These are phyloP conservation scores for Leptodactylus fallax DNA, from an alignment of 2,797 vertebrate species.

Conservation along the genomic window DNA sequence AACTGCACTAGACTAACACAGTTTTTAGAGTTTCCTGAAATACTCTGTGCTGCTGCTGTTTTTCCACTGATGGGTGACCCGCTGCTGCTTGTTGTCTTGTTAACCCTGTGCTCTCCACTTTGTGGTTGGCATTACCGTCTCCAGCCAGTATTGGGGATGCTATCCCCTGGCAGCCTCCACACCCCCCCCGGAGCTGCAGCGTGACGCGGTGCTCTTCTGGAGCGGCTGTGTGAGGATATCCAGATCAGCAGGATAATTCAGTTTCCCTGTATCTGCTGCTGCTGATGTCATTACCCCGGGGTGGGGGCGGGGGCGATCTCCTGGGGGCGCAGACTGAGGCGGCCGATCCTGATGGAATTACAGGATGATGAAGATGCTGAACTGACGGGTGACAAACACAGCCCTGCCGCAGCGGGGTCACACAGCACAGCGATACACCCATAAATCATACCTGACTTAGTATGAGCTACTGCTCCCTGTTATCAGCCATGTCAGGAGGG, in stretches of 20 bases:
- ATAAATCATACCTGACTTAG: neutral
- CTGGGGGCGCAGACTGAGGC: neutral
- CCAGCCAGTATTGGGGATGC: neutral
- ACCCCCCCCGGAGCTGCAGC: neutral
- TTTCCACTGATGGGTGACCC: too few species aligned
- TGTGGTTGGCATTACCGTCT: neutral
- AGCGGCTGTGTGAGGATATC: slow-evolving; percentile 26
- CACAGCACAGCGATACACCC: neutral
- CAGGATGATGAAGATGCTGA: neutral
- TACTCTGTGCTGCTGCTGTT: neutral
- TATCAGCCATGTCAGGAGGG: neutral
- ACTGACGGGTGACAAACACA: neutral
- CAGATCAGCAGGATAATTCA: slow-evolving; percentile 51
- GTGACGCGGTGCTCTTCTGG: neutral
- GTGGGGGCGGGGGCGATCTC: neutral
- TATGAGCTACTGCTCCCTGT: neutral
- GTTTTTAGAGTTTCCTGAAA: neutral
- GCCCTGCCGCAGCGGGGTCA: neutral
- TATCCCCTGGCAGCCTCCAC: neutral
- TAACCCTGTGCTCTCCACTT: neutral
- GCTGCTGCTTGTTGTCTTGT: neutral
- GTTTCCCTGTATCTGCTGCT: slow-evolving; percentile 24
- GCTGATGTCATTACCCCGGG: slow-evolving; percentile 35
- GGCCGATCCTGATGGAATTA: slow-evolving; percentile 51
- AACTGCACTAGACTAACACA: too few species aligned